These are phyloP conservation scores for Aphelenchoides bicaudatus DNA, from an alignment of 2,888 invertebrate species.

Conservation along the genomic window DNA sequence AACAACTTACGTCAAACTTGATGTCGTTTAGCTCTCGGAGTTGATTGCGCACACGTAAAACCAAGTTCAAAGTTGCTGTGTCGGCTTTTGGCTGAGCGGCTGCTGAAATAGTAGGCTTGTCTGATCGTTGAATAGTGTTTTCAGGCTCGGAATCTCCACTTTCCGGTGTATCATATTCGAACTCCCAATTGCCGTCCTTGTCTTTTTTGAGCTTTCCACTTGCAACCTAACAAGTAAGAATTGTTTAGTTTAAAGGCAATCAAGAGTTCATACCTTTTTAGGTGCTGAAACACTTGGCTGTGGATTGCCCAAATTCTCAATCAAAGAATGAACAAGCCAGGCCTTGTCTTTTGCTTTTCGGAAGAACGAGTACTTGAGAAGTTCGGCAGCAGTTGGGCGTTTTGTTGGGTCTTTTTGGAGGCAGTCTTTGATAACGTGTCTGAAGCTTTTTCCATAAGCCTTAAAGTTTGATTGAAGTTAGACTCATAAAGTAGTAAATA, in stretches of 20 bases:
- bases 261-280: conserved; percentile 31
- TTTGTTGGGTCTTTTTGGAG: conserved; percentile 66
- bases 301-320: conserved; percentile 58
- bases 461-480: too few relatives aligned
- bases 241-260: neutral
- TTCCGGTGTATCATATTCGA: conserved; percentile 54
- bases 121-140: conserved; percentile 23
- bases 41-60: conserved; percentile 68
- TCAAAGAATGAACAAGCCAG: conserved; percentile 58
- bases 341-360: conserved; percentile 77
- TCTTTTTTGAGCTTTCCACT: conserved; percentile 58
- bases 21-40: conserved; percentile 91
- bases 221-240: conserved; percentile 38
- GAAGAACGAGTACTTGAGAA: conserved; percentile 94
- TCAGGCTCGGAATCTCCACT: conserved; percentile 28
- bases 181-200: conserved; percentile 59
- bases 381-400: conserved; percentile 84
- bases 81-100: conserved; percentile 9
- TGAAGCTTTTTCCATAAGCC: conserved; percentile 94
- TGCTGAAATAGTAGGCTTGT: conserved; percentile 9
- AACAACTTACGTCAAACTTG: conserved; percentile 91
- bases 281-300: conserved; percentile 29
- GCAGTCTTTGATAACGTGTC: conserved; percentile 93
- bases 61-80: conserved; percentile 32
- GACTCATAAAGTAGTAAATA: too few relatives aligned